Base-by-base conservation (phyloP, 2,888 invertebrate species). In the Drosophila kuntzei region DNA sequence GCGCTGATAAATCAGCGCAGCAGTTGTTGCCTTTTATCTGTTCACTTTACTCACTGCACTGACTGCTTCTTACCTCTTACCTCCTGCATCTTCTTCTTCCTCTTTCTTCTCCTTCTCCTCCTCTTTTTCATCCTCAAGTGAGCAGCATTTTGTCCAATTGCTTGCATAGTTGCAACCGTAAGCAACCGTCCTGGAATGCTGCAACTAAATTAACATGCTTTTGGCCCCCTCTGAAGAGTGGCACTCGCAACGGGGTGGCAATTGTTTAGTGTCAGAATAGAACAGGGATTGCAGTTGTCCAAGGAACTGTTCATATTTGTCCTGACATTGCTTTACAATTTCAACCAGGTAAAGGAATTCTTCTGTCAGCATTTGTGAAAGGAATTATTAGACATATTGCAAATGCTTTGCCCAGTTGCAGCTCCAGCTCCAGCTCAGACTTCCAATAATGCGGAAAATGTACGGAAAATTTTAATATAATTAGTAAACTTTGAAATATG, bases 1-100 rank as follows among this genome's bases (percentile, higher is more conserved):
- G 37, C 44, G 18, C 41, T 67, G 75, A 70, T 65, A 72, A 83
- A 83, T 83, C 85, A 64, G 67, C 8, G 49, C 18, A 51, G 14
- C 72, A 37, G 36, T 46, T 70, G 36, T 34, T 58, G 49, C 39
- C 22, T 27, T 53, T 37, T 47, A 18, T 68, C 44, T 34, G 43
- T 20, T 14, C 32, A 47, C 34, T 34, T 34, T n/a, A 2, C 18
- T 11, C 37, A 7, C 20, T 41, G 7, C 41, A 22, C 41, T 41
- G 12, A 6, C 41, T 6, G 11, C 22, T 3, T 12, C 6, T 8
- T 36, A 11, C 27, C 2, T 34, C 32, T 12, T 12, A 12, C 1
- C 16, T 16, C 6, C 16, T 9, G 7, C 3, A 9, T 16, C 16
- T 22, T 5, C 8, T 9, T 2, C 9, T 20, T 7, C 5, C 12